Base-by-base conservation (phyloP, 2,888 invertebrate species). In the Caenorhabditis becei region DNA sequence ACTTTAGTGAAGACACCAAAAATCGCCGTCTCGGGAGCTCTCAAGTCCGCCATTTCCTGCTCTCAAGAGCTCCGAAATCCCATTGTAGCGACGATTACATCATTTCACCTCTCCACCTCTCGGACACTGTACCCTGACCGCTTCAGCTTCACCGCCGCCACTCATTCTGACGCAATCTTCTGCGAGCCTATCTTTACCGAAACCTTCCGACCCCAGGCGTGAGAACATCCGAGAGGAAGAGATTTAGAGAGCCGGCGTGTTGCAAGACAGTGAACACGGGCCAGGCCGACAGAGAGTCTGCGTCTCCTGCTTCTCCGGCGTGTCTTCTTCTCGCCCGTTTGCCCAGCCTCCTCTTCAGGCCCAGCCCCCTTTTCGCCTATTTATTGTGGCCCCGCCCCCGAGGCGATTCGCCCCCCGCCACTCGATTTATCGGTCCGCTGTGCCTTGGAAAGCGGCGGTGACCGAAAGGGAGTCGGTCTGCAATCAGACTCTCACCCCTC, bases 371-470 rank as follows among this genome's bases (percentile, higher is more conserved):
- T 79, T 79, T 79, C 71, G 79, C 79, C 69, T 79, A 74, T 74
- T 74, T 72, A 79, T 79, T 79, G 54, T 44, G 61, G 53, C 72
- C 71, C 71, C 78, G 78, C 74, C 74, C 66, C 59, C 66, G 62
- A 67, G 65, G 61, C 66, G 62, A 65, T 56, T 72, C 74, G 69
- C 67, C 67, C 56, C 63, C 79, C 69, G 47, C 23, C 74, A 79
- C 79, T 79, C 79, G 74, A 79, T 79, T 67, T 79, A 72, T 79
- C 79, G 72, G 79, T 79, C 69, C 77, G 58, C 70, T 77, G 59
- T 66, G 72, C 65, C 54, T 65, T 56, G 62, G 59, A 51, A 62
- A 77, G 70, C 59, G 58, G 70, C 53, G 58, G 69, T 41, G 62
- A 16, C 62, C 56, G 71, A 56, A 53, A 72, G 41, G 47, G 59